Conservation (phyloP, 2,113 vertebrate species). For the Gopherus evgoodei region DNA sequence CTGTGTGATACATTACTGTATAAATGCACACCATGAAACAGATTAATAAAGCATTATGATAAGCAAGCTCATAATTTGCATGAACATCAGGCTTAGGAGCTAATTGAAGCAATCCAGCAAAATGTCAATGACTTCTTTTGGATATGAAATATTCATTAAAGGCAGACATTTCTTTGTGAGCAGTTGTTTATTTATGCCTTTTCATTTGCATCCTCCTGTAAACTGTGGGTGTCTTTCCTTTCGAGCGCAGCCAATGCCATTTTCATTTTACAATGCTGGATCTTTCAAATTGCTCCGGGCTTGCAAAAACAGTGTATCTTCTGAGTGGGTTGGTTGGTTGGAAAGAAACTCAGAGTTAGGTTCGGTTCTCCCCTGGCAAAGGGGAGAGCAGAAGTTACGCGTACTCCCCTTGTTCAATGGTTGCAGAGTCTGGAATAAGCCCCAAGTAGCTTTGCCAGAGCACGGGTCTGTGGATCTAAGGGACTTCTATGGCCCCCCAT, state of each 20-base stretch:
- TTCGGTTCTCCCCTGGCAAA: not conserved
- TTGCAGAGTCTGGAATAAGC: not conserved
- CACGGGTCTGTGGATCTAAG: not conserved
- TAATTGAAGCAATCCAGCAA: conserved; percentile 85
- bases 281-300: conserved; percentile 3
- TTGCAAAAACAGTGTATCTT: rapidly evolving
- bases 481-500: not conserved
- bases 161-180: conserved; percentile 27
- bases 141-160: conserved; percentile 76
- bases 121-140: conserved; percentile 76
- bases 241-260: not conserved
- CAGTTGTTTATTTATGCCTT: conserved; percentile 41
- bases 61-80: conserved; percentile 80
- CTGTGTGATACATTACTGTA: conserved; percentile 20
- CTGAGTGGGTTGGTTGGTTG: not conserved
- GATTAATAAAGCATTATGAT: conserved; percentile 84
- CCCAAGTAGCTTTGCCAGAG: not conserved
- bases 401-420: not conserved
- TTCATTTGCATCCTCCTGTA: conserved; percentile 43
- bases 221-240: not conserved
- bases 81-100: conserved; percentile 67
- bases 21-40: conserved; percentile 69
- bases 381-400: not conserved
- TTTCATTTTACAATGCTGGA: not conserved
- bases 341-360: rapidly evolving